phyloP scores from a whole-genome alignment of 2,797 vertebrate species.

The Acanthornis magna region DNA sequence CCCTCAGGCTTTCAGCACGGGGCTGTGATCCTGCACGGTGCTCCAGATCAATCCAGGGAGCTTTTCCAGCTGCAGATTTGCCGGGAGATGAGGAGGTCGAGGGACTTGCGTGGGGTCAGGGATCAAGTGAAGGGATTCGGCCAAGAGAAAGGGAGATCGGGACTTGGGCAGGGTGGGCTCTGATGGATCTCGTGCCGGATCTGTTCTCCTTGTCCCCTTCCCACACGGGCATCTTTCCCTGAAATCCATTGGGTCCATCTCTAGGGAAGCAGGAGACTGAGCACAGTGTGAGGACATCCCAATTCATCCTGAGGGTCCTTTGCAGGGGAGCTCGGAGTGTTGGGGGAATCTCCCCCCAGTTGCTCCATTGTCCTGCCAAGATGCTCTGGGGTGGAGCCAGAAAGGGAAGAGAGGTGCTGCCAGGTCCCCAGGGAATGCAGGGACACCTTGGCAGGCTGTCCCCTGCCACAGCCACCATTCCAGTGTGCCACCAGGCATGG shows the following conservation, averaged over 20 bases:
- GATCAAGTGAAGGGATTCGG: not conserved
- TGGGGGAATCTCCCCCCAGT: not conserved
- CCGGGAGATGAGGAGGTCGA: not conserved
- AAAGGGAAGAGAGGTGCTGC: not conserved
- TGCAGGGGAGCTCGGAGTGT: fast-evolving
- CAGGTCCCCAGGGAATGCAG: not conserved
- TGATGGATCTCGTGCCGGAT: not conserved
- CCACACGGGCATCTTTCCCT: not conserved
- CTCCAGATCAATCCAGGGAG: not conserved
- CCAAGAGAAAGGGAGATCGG: not conserved
- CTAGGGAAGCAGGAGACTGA: not conserved
- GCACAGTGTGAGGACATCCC: fast-evolving
- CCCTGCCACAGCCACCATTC: not conserved
- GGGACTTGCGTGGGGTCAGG: not conserved
- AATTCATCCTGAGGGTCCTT: not conserved
- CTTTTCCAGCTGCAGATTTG: not conserved
- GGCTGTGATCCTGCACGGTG: not conserved
- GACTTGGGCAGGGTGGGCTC: not conserved
- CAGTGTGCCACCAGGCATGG: not conserved
- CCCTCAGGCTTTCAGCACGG: not conserved
- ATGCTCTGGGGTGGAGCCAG: not conserved
- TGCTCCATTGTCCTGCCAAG: not conserved
- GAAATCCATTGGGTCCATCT: not conserved
- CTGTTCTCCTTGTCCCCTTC: not conserved
- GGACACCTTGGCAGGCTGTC: not conserved